Evolutionary conservation across 2,797 vertebrate species (phyloP), one percentile per base, ranked within the genome.

Genomic region (Ptychadena robeensis): DNA sequence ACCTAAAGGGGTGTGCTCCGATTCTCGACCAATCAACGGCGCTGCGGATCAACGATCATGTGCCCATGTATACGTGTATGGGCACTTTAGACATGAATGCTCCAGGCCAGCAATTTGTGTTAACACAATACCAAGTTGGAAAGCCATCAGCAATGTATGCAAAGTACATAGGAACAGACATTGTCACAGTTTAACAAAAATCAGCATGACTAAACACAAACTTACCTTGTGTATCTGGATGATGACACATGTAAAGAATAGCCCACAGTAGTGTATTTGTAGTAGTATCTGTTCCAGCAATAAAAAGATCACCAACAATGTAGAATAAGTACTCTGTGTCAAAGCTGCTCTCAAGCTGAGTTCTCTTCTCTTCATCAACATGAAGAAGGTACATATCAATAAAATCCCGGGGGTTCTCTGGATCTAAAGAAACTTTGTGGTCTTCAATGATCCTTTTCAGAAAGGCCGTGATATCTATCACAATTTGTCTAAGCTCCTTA

Each of bases 251-350:
- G 80, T 97, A 98, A 31, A 99, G 93, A 73, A 99, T 89, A 87
- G 95, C 93, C 98, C 98, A 99, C 38, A 99, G 89, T 31, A 99
- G 30, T 0, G 97, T 96, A 86, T 99, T 99, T 14, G 96, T 94
- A 11, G 97, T 99, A 0, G 98, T 99, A 86, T 99, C 97, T 0
- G 97, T 98, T 73, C 98, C 98, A 3, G 98, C 98, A 0, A 99
- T 92, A 87, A 99, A 99, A 48, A 99, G 95, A 87, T 99, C 98
- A 10, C 94, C 95, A 11, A 99, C 96, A 82, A 98, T 96, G 83
- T 96, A 98, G 87, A 99, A 96, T 6, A 99, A 91, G 81, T 99
- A 97, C 18, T 99, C 97, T 2, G 98, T 96, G 3, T 93, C 91
- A 86, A 99, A 99, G 87, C 94, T 96, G 82, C 90, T 94, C 68